These are phyloP conservation scores for Hyposoter didymator DNA, from an alignment of 2,888 invertebrate species.

Conservation along the genomic window DNA sequence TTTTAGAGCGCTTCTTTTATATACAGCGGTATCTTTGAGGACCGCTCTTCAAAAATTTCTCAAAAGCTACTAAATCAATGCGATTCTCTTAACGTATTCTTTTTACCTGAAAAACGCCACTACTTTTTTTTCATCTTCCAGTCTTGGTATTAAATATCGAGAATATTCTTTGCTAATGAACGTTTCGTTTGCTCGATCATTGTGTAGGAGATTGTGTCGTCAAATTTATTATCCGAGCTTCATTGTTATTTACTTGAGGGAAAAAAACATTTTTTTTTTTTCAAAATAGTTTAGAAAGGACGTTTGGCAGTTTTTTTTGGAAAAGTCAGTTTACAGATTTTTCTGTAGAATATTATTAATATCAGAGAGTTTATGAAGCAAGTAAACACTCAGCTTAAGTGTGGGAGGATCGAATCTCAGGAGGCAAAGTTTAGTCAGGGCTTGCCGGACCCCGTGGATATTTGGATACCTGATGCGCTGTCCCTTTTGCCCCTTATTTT, in stretches of 20 bases:
- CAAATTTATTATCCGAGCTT: neutral
- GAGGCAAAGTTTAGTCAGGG: constrained; percentile 1
- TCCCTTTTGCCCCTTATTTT: constrained; percentile 21
- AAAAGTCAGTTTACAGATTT: neutral
- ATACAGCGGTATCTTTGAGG: neutral
- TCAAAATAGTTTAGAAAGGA: neutral
- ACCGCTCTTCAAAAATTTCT: neutral
- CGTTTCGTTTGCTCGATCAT: neutral
- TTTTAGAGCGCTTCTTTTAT: constrained; percentile 12
- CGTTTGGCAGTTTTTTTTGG: neutral
- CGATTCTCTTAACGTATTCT: neutral
- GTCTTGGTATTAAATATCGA: neutral
- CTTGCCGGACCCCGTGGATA: constrained; percentile 27
- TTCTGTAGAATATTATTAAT: neutral
- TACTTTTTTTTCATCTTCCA: neutral
- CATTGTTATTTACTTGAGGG: neutral
- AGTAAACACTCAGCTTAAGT: neutral
- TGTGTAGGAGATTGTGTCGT: neutral
- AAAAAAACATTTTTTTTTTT: neutral
- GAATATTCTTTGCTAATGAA: neutral
- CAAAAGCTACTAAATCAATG: constrained; percentile 1
- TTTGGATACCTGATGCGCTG: constrained; percentile 38
- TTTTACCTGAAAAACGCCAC: neutral
- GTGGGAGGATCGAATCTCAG: constrained; percentile 6
- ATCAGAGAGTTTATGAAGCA: neutral